A percentile compares a stretch with the other conserved stretches of the same genome.
phyloP scores from a whole-genome alignment of 2,888 invertebrate genomes.

The Macaria liturata region DNA sequence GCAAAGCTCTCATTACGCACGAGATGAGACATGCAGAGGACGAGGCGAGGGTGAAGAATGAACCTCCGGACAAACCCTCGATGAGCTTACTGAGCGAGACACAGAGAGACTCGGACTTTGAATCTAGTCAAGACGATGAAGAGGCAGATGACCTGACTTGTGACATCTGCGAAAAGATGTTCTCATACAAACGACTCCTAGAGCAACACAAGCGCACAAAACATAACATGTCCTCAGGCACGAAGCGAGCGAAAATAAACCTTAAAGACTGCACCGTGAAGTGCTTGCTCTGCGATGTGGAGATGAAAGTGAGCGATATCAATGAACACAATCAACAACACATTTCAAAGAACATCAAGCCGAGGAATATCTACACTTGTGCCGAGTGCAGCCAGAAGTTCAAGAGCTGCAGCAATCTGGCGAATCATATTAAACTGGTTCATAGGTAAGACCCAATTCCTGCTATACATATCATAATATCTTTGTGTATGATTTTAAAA shows the following conservation, averaged over 20 bases:
- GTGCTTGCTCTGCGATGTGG: conserved; percentile 72
- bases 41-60: conserved; percentile 52
- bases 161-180: conserved; percentile 76
- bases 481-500: too few relatives aligned
- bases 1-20: conserved; percentile 59
- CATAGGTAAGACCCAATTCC: conserved; percentile 46
- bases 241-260: conserved; percentile 67
- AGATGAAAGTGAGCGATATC: conserved; percentile 71
- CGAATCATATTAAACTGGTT: conserved; percentile 72
- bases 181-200: conserved; percentile 70
- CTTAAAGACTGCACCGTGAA: conserved; percentile 72
- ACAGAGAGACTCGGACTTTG: conserved; percentile 49
- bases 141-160: conserved; percentile 72
- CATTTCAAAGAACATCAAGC: conserved; percentile 65
- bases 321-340: conserved; percentile 76
- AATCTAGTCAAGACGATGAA: conserved; percentile 71
- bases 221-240: conserved; percentile 71
- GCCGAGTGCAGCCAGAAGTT: conserved; percentile 67
- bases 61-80: conserved; percentile 55
- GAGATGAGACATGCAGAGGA: conserved; percentile 46
- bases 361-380: conserved; percentile 74
- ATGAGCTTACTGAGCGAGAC: conserved; percentile 44
- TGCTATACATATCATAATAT: too few relatives aligned
- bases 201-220: conserved; percentile 73
- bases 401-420: conserved; percentile 68